Conservation (phyloP, 2,888 invertebrate species). For the Lasioglossum zephyrum region DNA sequence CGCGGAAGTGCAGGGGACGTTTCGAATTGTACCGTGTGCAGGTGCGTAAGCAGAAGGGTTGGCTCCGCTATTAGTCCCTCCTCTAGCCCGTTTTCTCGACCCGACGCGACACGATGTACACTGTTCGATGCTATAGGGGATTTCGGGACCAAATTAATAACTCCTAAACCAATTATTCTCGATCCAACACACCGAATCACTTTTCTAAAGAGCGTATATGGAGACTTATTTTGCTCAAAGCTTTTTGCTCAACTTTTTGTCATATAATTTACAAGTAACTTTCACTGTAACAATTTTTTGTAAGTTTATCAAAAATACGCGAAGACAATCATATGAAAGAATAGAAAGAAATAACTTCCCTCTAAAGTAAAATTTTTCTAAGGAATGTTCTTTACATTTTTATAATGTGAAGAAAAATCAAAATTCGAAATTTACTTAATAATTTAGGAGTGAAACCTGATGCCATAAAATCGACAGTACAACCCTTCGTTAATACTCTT, state of each 20-base stretch:
- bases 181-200: background rate
- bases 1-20: slow-evolving; percentile 62
- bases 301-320: no score
- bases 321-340: no score
- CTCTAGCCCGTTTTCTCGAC: background rate
- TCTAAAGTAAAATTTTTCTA: no score
- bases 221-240: no score
- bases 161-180: background rate
- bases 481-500: background rate
- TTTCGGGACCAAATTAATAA: background rate
- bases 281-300: background rate
- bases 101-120: background rate
- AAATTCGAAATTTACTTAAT: background rate
- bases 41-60: slow-evolving; percentile 54
- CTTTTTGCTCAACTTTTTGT: no score
- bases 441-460: background rate
- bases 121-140: background rate
- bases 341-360: no score
- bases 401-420: no score
- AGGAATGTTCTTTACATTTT: no score
- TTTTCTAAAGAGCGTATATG: no score
- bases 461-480: background rate
- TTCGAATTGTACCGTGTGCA: slow-evolving; percentile 52
- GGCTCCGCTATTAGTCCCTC: background rate
- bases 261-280: no score